These are phyloP conservation scores for Pristis pectinata DNA, from an alignment of 2,797 vertebrate species.

Conservation along the genomic window DNA sequence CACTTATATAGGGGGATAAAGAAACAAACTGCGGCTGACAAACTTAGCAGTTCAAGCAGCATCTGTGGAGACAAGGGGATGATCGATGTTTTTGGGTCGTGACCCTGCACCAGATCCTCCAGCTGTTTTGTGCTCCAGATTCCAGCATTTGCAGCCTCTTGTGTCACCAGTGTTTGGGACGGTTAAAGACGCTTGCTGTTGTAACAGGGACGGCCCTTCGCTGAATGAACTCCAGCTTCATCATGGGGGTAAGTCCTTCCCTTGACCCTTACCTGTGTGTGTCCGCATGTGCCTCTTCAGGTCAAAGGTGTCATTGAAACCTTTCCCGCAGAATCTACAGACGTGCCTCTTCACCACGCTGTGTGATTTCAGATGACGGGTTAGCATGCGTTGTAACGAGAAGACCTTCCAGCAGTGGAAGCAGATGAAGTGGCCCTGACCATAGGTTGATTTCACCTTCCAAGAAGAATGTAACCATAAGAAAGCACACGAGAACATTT, in stretches of 20 bases:
- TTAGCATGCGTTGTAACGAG: conserved; percentile 80
- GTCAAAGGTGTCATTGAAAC: conserved; percentile 86
- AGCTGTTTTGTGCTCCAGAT: too few species aligned
- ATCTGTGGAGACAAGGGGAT: too few species aligned
- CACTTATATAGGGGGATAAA: too few species aligned
- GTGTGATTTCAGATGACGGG: conserved; percentile 81
- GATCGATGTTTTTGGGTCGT: too few species aligned
- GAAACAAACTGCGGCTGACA: too few species aligned
- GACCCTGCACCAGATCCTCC: too few species aligned
- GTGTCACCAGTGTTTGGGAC: too few species aligned
- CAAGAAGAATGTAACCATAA: not conserved
- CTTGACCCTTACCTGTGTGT: conserved; percentile 58
- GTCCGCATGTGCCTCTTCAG: conserved; percentile 82
- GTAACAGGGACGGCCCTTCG: not conserved
- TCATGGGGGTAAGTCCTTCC: not conserved
- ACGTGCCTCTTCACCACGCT: conserved; percentile 72
- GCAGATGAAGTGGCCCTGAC: conserved; percentile 59
- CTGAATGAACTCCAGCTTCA: not conserved
- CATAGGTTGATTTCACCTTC: conserved; percentile 36
- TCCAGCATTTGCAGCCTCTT: too few species aligned
- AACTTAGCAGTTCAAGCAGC: too few species aligned
- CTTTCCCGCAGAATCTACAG: conserved; percentile 75
- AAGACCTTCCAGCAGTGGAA: conserved; percentile 73
- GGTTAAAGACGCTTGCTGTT: too few species aligned
- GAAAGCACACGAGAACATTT: not conserved